Evolutionary conservation across 2,888 invertebrate species (phyloP), one percentile per base, ranked within the genome.

Genomic region (Onchidella celtica): DNA sequence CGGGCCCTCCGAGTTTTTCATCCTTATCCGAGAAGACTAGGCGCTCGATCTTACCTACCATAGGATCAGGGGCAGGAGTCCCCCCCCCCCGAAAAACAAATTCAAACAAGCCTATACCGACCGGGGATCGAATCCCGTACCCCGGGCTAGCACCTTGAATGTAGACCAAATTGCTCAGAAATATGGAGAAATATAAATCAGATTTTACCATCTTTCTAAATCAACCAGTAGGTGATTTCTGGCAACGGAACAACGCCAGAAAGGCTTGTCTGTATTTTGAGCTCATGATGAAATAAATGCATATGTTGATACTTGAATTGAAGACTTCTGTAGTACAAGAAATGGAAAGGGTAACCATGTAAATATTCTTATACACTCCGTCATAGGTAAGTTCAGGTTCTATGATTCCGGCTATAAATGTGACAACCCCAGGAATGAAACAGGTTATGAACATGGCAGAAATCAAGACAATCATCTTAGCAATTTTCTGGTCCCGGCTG

Each of bases 281-380:
- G 27, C 72, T 72, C 72, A 72, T 72, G 1, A 1, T 2, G 29
- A 72, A n/a, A 57, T 72, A 72, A 1, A 72, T 47, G 34, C 47
- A 57, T 4, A 72, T 72, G 24, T 72, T 72, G 34, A 72, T 72
- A 34, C 57, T 57, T 3, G 72, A 55, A n/a, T 72, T 72, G 57
- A 72, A 57, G 57, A n/a, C 59, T 32, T 72, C 72, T 24, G 34
- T 14, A 14, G 57, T 57, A n/a, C 21, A 34, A 1, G 59, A 32
- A 9, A 59, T 29, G 0, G 57, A 17, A 0, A 72, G 2, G 21
- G 24, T n/a, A 11, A 59, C 57, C 21, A 72, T n/a, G 6, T 32
- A 55, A 2, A 72, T 2, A 32, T 72, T 59, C n/a, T 32, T 72
- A n/a, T 72, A n/a, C 14, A 21, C 34, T 24, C 57, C 57, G n/a